Percentiles rank a stretch among this genome's conserved stretches.
Evolutionary conservation across 64 coral and sea anemone genomes (phyloP).

Genomic region (Stylophora pistillata): DNA sequence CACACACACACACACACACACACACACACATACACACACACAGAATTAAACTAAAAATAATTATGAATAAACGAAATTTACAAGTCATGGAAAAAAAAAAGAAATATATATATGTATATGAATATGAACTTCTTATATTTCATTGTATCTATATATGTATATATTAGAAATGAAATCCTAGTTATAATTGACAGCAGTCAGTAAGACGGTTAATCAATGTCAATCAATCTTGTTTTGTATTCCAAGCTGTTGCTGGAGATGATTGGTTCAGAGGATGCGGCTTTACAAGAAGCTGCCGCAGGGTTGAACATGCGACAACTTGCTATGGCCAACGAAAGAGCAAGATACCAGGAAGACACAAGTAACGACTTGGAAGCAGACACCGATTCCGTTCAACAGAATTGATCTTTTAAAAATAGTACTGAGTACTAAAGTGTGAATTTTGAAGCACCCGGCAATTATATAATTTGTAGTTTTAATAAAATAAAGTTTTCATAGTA

Average conservation of each 20-base stretch:
- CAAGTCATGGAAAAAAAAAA: too few species aligned
- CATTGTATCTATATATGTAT: too few species aligned
- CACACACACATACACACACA: too few species aligned
- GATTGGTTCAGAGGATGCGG: slow-evolving; percentile 85
- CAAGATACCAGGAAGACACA: slow-evolving; percentile 20
- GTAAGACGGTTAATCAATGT: not conserved
- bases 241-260: slow-evolving; percentile 77
- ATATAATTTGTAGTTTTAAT: not conserved
- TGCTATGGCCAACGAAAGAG: slow-evolving; percentile 79
- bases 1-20: too few species aligned
- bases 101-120: too few species aligned
- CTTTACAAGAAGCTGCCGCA: slow-evolving; percentile 79
- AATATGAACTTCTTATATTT: too few species aligned
- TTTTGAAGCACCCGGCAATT: not conserved
- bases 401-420: too few species aligned
- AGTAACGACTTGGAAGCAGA: not conserved
- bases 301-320: slow-evolving; percentile 75
- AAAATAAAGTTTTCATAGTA: not conserved
- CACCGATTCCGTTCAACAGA: not conserved
- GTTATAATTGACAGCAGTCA: not conserved
- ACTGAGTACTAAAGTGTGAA: too few species aligned
- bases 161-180: too few species aligned
- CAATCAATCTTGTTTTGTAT: not conserved
- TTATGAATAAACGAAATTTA: too few species aligned
- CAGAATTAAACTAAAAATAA: too few species aligned